Percentiles rank a stretch among this genome's conserved stretches.
These are phyloP conservation scores for Aphelenchoides fujianensis DNA, from an alignment of 1,140 invertebrate genomes.

Conservation along the genomic window DNA sequence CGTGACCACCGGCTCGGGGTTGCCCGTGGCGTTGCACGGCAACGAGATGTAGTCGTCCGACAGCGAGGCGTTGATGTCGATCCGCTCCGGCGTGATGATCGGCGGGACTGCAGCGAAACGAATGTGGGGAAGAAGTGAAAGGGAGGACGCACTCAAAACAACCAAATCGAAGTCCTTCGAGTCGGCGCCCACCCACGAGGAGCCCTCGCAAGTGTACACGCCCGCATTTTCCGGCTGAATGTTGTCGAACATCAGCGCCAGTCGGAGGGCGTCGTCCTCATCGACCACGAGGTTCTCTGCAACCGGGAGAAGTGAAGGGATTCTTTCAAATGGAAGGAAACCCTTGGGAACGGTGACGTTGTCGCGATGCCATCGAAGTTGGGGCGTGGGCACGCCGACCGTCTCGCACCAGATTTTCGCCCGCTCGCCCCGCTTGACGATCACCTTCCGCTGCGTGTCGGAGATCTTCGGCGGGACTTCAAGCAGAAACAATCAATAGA, in stretches of 20 bases:
- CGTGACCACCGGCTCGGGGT: conserved; percentile 59
- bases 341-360: conserved; percentile 44
- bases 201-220: conserved; percentile 69
- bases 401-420: conserved; percentile 64
- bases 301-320: too few relatives aligned
- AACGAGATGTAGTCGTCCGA: conserved; percentile 46
- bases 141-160: conserved; percentile 58
- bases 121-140: not conserved
- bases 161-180: conserved; percentile 69
- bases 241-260: conserved; percentile 40
- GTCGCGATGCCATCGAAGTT: conserved; percentile 63
- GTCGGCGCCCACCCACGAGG: conserved; percentile 71
- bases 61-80: conserved; percentile 41
- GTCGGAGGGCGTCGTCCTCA: not conserved
- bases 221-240: conserved; percentile 51
- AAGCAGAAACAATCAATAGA: too few relatives aligned
- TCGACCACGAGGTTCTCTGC: conserved; percentile 3
- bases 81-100: conserved; percentile 44
- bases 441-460: conserved; percentile 38
- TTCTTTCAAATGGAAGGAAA: conserved; percentile 1
- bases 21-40: conserved; percentile 62
- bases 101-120: conserved; percentile 46
- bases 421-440: conserved; percentile 47
- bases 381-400: conserved; percentile 65
- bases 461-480: conserved; percentile 54